Evolutionary conservation across 2,888 invertebrate species (phyloP).

Genomic region (Campoplex capitator): DNA sequence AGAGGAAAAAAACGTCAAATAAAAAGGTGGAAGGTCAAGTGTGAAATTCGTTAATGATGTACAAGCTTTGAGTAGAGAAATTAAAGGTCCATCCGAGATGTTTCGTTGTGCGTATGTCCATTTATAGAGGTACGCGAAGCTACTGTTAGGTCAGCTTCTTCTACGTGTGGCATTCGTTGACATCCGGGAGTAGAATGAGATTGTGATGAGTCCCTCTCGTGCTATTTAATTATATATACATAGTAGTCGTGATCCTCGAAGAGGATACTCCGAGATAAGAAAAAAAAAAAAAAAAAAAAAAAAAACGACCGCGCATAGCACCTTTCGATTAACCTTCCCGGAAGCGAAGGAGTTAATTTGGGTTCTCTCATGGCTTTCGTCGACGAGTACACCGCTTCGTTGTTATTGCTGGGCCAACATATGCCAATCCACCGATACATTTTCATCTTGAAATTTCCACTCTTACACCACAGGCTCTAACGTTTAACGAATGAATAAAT

Average conservation of each 20-base stretch:
- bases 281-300: no score
- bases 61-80: not conserved
- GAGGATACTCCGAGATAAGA: constrained; percentile 47
- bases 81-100: not conserved
- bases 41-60: constrained; percentile 38
- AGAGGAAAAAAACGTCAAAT: not conserved
- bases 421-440: not conserved
- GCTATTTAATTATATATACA: constrained; percentile 33
- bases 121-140: not conserved
- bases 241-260: constrained; percentile 51
- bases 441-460: not conserved
- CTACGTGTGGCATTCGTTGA: constrained; percentile 25
- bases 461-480: not conserved
- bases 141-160: not conserved
- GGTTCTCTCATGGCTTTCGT: constrained; percentile 57
- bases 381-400: constrained; percentile 12
- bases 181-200: constrained; percentile 58
- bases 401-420: not conserved
- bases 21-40: constrained; percentile 31
- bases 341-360: constrained; percentile 60
- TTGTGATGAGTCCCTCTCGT: constrained; percentile 38
- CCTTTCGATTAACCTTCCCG: constrained; percentile 63
- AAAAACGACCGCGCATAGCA: constrained; percentile 2
- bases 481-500: not conserved
- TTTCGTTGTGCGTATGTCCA: constrained; percentile 12